Base-by-base conservation (phyloP, 2,888 invertebrate genomes). In the Meteorus colon region DNA sequence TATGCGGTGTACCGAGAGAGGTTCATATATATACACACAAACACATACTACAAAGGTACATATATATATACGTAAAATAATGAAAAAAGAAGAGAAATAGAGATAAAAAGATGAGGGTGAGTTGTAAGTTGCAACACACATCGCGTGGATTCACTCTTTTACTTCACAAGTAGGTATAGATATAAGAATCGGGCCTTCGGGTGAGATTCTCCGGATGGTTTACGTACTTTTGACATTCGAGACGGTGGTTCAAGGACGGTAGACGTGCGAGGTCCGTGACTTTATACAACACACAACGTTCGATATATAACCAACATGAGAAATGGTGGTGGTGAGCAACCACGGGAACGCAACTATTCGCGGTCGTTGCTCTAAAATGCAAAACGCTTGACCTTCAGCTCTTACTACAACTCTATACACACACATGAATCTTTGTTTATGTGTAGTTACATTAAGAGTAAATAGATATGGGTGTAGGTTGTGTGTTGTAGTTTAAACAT, bases 141-240 rank as follows among this genome's bases (percentile, higher is more conserved):
- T 55, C 55, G 55, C 10, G 19, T 55, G 55, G 55, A 55, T 55
- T 55, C 55, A 55, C 55, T 55, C 19, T 55, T 55, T 55, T 37
- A 29, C 19, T 37, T 27, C 60, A 29, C 34, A 41, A 55, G 41
- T 66, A 67, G 41, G 59, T 37, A 41, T 71, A 60, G 16, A 27
- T 60, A 34, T 71, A 71, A 37, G 51, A 34, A 60, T 55, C 34
- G 51, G 51, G 41, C 34, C 24, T 68, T 51, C 29, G 41, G 60
- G 48, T 59, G 24, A 67, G 71, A 71, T 75, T 71, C 71, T 71
- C 66, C 19, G 66, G 66, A 71, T 75, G 67, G 71, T 75, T 75
- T 75, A 72, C 75, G 71, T 75, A 75, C 75, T 75, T 75, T 75
- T 75, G 75, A 75, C 75, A 75, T 75, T 75, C 75, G 75, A 75